Base-by-base conservation (phyloP, 2,797 vertebrate genomes). In the Gadopsis bispinosus region DNA sequence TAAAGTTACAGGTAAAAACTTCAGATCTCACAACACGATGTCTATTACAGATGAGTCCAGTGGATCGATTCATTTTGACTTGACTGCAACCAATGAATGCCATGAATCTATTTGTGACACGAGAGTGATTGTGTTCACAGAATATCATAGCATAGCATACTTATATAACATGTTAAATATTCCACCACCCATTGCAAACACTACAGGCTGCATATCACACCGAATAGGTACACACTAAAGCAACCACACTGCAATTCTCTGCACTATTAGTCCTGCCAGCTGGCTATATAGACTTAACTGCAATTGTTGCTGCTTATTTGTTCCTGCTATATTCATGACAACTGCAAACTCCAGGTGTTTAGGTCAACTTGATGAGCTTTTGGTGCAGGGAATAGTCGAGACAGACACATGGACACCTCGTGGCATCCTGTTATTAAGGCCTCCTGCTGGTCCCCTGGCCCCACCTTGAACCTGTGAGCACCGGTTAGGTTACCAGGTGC, bases 391-490 rank as follows among this genome's bases (percentile, higher is more conserved):
- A 47, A 35, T 35, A 35, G 6, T 7, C 35, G 7, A 35, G 1
- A 47, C 11, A 29, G n/a, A 51, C n/a, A 16, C 17, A 22, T 4
- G 10, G 20, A 63, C 53, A 17, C 26, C 3, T 45, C 22, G 41
- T 39, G 11, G 43, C 29, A 20, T 41, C 63, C 22, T 22, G 3
- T 16, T 5, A 1, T 16, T 5, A 1, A 16, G 13, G 9, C 37
- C 69, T 80, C 35, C 65, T 7, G 3, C 29, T 69, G 59, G 19
- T 37, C 43, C 56, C 33, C 53, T 85, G 79, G 75, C 88, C 77
- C 64, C 69, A 12, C 17, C 20, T 47, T 80, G 85, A 82, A 43
- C 83, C 67, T 48, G 4, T 51, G 26, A 1, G 26, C 26, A 26
- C 26, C 26, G 26, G 26, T 26, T 26, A 26, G 26, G 26, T 26